phyloP scores from a whole-genome alignment of 2,888 invertebrate genomes.

The Orchesellides sinensis region DNA sequence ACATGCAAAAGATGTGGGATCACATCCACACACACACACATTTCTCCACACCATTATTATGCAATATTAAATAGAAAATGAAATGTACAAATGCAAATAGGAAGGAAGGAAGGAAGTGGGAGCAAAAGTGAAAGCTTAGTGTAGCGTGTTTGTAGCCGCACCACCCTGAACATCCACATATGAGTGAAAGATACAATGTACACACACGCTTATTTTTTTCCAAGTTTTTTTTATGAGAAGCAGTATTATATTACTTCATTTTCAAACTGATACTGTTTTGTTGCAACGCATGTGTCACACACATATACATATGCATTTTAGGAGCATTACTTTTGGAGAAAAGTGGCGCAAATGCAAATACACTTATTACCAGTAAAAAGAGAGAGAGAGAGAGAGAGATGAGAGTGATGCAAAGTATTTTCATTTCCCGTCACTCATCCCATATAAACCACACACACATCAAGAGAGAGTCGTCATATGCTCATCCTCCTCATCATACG shows the following conservation, averaged over 20 bases:
- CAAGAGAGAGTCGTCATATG: no score
- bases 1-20: no score
- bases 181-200: not conserved
- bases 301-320: constrained; percentile 2
- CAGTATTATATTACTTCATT: not conserved
- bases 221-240: no score
- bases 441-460: not conserved
- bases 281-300: not conserved
- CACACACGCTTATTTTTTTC: not conserved
- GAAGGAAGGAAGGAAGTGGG: constrained; percentile 16
- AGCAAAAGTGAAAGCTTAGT: constrained; percentile 9
- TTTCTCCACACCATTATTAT: no score
- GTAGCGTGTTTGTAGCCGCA: not conserved
- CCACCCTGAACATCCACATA: no score
- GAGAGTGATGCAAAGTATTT: constrained; percentile 36
- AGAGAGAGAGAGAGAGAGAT: not conserved
- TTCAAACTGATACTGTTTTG: not conserved
- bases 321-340: no score
- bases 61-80: constrained; percentile 1
- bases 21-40: no score
- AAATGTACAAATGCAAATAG: constrained; percentile 23
- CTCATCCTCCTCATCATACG: not conserved
- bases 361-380: not conserved
- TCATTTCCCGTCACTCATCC: constrained; percentile 64
- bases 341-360: not conserved